Conservation (phyloP, 2,888 invertebrate genomes). For the Copidosoma aretas region DNA sequence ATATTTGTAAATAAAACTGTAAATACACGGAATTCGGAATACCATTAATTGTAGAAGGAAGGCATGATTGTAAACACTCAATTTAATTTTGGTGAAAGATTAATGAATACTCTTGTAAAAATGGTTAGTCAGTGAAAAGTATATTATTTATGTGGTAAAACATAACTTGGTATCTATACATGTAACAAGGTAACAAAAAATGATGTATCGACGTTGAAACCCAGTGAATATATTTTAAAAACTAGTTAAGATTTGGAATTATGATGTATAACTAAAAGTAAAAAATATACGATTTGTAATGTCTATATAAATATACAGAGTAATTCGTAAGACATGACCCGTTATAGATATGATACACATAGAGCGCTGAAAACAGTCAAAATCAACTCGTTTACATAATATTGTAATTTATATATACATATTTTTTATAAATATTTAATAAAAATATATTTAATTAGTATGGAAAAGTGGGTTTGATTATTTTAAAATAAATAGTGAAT, state of each 20-base stretch:
- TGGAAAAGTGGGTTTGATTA: neutral
- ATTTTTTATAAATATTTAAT: conserved; percentile 63
- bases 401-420: conserved; percentile 59
- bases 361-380: neutral
- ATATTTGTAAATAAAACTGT: conserved; percentile 33
- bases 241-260: conserved; percentile 5
- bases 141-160: too few relatives aligned
- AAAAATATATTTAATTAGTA: conserved; percentile 48
- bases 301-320: conserved; percentile 8
- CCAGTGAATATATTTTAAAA: conserved; percentile 24
- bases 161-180: neutral
- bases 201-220: conserved; percentile 16
- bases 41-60: too few relatives aligned
- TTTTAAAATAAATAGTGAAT: neutral
- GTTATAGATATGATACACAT: conserved; percentile 37
- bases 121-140: too few relatives aligned
- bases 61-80: too few relatives aligned
- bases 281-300: conserved; percentile 14
- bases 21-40: conserved; percentile 12
- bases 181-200: conserved; percentile 4
- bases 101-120: too few relatives aligned
- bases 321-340: neutral
- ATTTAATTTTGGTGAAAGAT: too few relatives aligned
- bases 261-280: conserved; percentile 1
- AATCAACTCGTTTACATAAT: conserved; percentile 52